Evolutionary conservation across 2,888 invertebrate genomes (phyloP).

Genomic region (Timandra comae): DNA sequence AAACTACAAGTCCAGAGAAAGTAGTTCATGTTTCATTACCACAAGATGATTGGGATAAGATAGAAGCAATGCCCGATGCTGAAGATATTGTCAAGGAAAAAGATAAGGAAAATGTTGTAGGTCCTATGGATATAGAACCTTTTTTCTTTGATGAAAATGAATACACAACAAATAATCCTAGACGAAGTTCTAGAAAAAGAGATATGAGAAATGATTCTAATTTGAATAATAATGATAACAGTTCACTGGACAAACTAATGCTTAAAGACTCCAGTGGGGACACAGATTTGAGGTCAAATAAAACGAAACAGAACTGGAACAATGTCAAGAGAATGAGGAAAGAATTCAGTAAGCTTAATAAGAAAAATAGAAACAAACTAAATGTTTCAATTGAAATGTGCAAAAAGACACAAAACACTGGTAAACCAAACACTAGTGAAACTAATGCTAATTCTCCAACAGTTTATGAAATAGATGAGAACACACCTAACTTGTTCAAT

Average conservation of each 20-base stretch:
- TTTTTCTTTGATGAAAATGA: constrained; percentile 42
- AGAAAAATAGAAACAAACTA: constrained; percentile 54
- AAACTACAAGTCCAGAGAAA: constrained; percentile 30
- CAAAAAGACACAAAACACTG: constrained; percentile 44
- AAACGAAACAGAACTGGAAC: constrained; percentile 52
- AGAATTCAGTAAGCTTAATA: constrained; percentile 61
- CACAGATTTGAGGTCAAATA: constrained; percentile 37
- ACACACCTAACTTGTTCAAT: constrained; percentile 33
- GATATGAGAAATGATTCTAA: constrained; percentile 28
- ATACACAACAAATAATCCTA: constrained; percentile 45
- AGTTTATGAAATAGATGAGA: constrained; percentile 42
- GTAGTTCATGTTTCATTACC: constrained; percentile 33
- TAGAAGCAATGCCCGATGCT: constrained; percentile 49
- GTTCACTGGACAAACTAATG: constrained; percentile 31
- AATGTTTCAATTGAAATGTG: constrained; percentile 68
- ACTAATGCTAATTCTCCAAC: constrained; percentile 17
- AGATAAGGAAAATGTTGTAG: constrained; percentile 40
- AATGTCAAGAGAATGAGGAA: constrained; percentile 67
- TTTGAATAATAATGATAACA: constrained; percentile 22
- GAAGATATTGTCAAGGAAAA: constrained; percentile 25
- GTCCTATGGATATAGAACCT: constrained; percentile 48
- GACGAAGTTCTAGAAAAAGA: constrained; percentile 56
- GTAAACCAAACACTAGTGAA: constrained; percentile 16
- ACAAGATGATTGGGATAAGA: constrained; percentile 67
- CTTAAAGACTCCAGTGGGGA: constrained; percentile 36